phyloP scores from a whole-genome alignment of 2,888 invertebrate species.

The Thalpophila matura region DNA sequence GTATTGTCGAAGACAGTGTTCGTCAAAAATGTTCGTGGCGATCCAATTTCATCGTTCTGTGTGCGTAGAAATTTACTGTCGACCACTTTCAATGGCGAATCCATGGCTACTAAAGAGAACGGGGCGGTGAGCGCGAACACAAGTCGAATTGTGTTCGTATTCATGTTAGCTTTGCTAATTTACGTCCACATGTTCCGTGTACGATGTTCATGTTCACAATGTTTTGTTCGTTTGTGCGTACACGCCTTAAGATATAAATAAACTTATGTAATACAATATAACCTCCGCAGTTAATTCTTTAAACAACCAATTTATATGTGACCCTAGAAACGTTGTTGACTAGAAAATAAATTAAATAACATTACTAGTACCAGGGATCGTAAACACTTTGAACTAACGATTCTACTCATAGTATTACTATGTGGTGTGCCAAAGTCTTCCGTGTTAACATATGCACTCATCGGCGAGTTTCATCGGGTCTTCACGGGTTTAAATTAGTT shows the following conservation, averaged over 20 bases:
- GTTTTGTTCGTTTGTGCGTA: too few species aligned
- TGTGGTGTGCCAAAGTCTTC: conserved; percentile 49
- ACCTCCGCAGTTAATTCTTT: conserved; percentile 46
- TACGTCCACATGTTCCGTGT: too few species aligned
- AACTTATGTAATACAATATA: conserved; percentile 41
- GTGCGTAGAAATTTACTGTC: too few species aligned
- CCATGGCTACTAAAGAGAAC: too few species aligned
- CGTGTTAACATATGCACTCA: conserved; percentile 37
- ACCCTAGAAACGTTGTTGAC: conserved; percentile 50
- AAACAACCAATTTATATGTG: conserved; percentile 59
- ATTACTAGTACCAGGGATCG: conserved; percentile 45
- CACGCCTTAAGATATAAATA: conserved; percentile 36
- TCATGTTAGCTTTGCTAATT: too few species aligned
- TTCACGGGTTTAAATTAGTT: conserved; percentile 47
- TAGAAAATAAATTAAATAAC: conserved; percentile 59
- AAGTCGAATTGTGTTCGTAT: too few species aligned
- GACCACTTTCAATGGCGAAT: too few species aligned
- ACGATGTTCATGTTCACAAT: too few species aligned
- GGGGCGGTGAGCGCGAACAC: too few species aligned
- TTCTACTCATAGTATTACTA: conserved; percentile 15
- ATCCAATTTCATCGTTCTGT: too few species aligned
- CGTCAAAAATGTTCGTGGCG: too few species aligned
- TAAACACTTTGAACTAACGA: conserved; percentile 50
- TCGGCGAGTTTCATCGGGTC: conserved; percentile 38
- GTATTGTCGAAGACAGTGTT: too few species aligned